These are phyloP conservation scores for Lytechinus pictus DNA, from an alignment of 35 echinoderm and acorn worm genomes.

Conservation along the genomic window DNA sequence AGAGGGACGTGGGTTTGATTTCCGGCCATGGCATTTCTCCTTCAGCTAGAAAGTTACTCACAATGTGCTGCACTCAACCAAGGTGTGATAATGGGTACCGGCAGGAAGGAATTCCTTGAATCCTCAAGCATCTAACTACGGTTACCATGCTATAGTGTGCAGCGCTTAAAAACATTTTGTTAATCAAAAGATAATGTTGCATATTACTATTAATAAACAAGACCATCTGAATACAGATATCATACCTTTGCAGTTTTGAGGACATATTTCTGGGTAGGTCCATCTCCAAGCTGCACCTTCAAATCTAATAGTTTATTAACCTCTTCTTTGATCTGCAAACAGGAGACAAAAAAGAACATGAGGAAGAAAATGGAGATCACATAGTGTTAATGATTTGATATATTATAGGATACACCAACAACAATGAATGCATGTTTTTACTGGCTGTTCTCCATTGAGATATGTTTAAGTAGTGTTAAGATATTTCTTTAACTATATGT, in stretches of 20 bases:
- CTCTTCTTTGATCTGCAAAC: slow-evolving; percentile 77
- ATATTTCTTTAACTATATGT: background rate
- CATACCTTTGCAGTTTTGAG: slow-evolving; percentile 92
- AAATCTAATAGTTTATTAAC: slow-evolving; percentile 84
- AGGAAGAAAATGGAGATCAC: background rate
- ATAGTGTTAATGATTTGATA: background rate
- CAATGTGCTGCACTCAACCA: no score
- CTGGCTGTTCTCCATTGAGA: background rate
- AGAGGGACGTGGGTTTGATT: no score
- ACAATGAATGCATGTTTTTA: background rate
- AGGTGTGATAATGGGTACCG: no score
- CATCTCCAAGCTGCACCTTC: slow-evolving; percentile 92
- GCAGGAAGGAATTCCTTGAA: no score
- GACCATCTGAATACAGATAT: background rate
- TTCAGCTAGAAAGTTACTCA: no score
- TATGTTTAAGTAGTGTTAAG: background rate
- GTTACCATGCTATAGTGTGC: no score
- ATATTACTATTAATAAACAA: no score
- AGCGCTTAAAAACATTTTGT: no score
- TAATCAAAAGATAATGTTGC: no score
- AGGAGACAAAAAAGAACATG: background rate
- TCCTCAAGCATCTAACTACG: no score
- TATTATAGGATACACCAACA: background rate
- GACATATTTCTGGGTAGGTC: slow-evolving; percentile 75
- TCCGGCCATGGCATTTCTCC: no score